Conservation (phyloP, 2,113 vertebrate species). For the Bolborhynchus lineola region DNA sequence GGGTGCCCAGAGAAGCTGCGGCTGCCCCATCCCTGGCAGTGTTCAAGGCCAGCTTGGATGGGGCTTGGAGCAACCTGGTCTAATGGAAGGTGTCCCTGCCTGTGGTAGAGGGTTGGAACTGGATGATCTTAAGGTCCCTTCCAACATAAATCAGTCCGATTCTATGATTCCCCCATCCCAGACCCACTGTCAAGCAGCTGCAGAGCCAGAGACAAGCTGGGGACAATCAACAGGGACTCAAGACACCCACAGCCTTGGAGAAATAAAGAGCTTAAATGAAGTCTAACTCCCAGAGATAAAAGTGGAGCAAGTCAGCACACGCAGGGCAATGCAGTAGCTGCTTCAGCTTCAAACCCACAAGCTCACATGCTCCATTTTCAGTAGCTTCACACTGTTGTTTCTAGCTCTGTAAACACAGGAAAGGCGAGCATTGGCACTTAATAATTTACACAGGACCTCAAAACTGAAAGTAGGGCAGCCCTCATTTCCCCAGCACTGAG, state of each 20-base stretch:
- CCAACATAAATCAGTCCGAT: background rate
- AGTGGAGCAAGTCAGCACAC: background rate
- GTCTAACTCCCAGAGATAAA: background rate
- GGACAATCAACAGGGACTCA: background rate
- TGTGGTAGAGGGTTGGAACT: background rate
- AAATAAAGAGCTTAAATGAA: background rate
- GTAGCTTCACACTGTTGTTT: background rate
- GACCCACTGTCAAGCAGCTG: background rate
- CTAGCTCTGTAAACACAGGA: background rate
- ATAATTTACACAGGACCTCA: conserved; percentile 10
- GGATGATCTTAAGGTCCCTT: background rate
- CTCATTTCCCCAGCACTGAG: background rate
- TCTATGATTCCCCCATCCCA: background rate
- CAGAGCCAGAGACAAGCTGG: background rate
- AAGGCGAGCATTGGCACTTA: background rate
- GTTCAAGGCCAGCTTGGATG: background rate
- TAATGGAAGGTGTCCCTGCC: background rate
- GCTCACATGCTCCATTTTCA: background rate
- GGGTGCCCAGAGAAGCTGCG: background rate
- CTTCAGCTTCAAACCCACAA: background rate
- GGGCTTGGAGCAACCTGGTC: background rate
- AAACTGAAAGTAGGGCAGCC: conserved; percentile 29
- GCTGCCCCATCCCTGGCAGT: background rate
- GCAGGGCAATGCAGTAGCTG: background rate
- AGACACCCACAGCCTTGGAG: background rate